Percentiles rank a stretch among this genome's conserved stretches.
phyloP scores from a whole-genome alignment of 92 coral and sea anemone species.

The Epizoanthus fatuus region DNA sequence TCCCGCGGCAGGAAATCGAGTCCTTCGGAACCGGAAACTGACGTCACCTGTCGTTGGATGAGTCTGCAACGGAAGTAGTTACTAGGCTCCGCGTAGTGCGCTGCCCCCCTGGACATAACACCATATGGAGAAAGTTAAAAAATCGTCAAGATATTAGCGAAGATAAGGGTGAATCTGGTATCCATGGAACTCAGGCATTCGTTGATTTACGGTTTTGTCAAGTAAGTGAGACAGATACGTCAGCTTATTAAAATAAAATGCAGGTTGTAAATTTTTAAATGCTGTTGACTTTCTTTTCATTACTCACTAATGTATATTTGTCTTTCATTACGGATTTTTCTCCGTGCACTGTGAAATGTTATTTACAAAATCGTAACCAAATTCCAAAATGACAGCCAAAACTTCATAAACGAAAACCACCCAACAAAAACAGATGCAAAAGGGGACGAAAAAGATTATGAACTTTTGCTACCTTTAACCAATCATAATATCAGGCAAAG shows the following conservation, averaged over 20 bases:
- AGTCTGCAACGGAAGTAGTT: too few species aligned
- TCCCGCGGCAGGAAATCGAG: too few species aligned
- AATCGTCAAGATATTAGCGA: neutral
- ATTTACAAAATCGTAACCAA: neutral
- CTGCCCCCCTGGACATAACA: too few species aligned
- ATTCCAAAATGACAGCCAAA: neutral
- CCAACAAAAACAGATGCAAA: neutral
- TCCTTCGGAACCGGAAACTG: too few species aligned
- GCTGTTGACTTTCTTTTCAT: constrained; percentile 8
- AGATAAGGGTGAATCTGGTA: neutral
- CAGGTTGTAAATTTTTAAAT: constrained; percentile 1
- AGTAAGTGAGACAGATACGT: constrained; percentile 12
- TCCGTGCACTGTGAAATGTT: constrained; percentile 1
- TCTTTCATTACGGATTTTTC: neutral
- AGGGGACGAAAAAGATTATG: neutral
- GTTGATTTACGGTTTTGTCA: constrained; percentile 4
- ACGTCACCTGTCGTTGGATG: too few species aligned
- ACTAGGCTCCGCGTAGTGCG: too few species aligned
- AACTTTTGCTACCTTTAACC: neutral
- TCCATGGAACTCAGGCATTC: neutral
- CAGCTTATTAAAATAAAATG: constrained; percentile 6
- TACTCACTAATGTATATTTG: constrained; percentile 21
- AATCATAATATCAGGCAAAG: neutral
- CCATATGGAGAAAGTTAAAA: too few species aligned
- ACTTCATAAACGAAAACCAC: neutral